Conservation (phyloP, 2,888 invertebrate species). For the Eupithecia vulgata region DNA sequence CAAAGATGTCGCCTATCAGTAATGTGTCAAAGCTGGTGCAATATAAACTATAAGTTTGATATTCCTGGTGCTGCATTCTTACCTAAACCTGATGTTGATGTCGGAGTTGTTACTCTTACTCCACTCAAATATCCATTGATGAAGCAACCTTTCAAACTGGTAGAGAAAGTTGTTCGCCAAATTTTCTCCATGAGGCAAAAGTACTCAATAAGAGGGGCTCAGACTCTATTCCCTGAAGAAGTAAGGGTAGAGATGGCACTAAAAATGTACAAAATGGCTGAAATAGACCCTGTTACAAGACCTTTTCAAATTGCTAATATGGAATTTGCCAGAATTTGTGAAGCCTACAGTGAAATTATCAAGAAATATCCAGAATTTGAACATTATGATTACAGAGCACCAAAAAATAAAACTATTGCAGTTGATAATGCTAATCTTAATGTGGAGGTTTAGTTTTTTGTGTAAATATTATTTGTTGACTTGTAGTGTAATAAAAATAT, state of each 20-base stretch:
- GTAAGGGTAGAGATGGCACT: constrained; percentile 85
- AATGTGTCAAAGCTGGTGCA: constrained; percentile 97
- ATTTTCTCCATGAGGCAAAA: constrained; percentile 96
- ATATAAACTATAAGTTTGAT: constrained; percentile 91
- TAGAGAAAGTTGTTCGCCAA: constrained; percentile 94
- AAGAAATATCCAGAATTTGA: constrained; percentile 86
- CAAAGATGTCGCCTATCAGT: constrained; percentile 95
- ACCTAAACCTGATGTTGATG: constrained; percentile 98
- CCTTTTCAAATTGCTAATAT: constrained; percentile 90
- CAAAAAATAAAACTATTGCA: constrained; percentile 58
- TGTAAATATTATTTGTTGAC: constrained; percentile 50
- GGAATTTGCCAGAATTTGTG: constrained; percentile 90
- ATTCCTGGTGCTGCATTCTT: constrained; percentile 96
- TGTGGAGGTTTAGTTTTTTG: constrained; percentile 48
- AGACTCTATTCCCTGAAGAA: constrained; percentile 90
- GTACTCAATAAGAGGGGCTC: constrained; percentile 87
- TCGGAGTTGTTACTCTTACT: constrained; percentile 94
- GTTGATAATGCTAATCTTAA: constrained; percentile 22
- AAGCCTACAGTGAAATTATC: constrained; percentile 90
- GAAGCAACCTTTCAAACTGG: constrained; percentile 91
- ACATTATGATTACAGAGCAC: constrained; percentile 88
- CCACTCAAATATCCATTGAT: constrained; percentile 90
- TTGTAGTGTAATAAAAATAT: constrained; percentile 45
- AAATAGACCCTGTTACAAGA: constrained; percentile 87
- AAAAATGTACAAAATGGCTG: constrained; percentile 88